A percentile compares a stretch with the other conserved stretches of the same genome.
Conservation (phyloP, 2,888 invertebrate genomes). For the Gortyna flavago region DNA sequence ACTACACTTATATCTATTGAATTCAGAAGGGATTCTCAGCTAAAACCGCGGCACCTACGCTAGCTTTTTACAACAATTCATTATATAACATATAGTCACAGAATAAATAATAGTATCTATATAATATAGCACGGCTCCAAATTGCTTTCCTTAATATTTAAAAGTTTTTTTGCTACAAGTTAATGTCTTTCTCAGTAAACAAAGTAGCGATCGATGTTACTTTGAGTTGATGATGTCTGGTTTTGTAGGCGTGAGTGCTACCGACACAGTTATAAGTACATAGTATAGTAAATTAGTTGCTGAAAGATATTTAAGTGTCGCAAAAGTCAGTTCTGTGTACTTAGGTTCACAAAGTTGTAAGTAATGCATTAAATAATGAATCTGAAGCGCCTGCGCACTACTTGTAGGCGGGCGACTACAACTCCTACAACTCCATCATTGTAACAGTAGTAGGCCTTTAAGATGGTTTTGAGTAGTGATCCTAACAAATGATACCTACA, state of each 20-base stretch:
- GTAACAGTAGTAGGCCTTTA: slow-evolving; percentile 22
- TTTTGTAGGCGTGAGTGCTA: slow-evolving; percentile 27
- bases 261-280: slow-evolving; percentile 13
- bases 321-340: slow-evolving; percentile 50
- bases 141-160: slow-evolving; percentile 41
- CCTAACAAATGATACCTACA: slow-evolving; percentile 17
- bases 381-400: slow-evolving; percentile 19
- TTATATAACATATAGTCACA: slow-evolving; percentile 61
- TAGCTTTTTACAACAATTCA: slow-evolving; percentile 64
- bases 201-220: slow-evolving; percentile 25
- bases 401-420: neutral
- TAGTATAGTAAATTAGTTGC: slow-evolving; percentile 18
- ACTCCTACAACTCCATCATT: slow-evolving; percentile 1
- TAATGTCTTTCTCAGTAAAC: slow-evolving; percentile 12
- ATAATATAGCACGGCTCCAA: slow-evolving; percentile 37
- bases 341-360: slow-evolving; percentile 25
- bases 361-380: slow-evolving; percentile 32
- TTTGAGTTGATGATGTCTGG: slow-evolving; percentile 8
- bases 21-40: slow-evolving; percentile 63
- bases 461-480: slow-evolving; percentile 18
- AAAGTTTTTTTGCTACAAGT: slow-evolving; percentile 22
- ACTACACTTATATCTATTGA: slow-evolving; percentile 61
- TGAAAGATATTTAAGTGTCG: slow-evolving; percentile 36
- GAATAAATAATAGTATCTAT: slow-evolving; percentile 43
- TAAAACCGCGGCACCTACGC: slow-evolving; percentile 65